These are phyloP conservation scores for Drosophila putrida DNA, from an alignment of 2,888 invertebrate genomes.

Conservation along the genomic window DNA sequence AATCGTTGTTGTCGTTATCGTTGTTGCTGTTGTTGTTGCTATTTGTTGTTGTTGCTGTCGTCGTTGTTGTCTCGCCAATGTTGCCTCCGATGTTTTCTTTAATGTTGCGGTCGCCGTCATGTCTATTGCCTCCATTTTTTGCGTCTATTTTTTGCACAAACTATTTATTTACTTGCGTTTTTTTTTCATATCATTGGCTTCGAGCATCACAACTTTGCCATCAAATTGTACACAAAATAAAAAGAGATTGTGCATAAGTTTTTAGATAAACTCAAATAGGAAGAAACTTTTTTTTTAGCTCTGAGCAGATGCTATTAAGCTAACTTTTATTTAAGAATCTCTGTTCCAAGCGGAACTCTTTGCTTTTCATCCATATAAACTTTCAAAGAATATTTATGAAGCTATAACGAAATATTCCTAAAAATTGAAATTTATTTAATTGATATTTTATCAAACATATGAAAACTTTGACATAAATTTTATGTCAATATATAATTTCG, in stretches of 20 bases:
- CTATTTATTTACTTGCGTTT: slow-evolving; percentile 48
- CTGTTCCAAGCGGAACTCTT: too few species aligned
- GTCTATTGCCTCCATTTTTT: slow-evolving; percentile 52
- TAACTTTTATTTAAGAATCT: too few species aligned
- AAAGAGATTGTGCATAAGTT: neutral
- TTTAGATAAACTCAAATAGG: neutral
- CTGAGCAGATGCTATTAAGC: neutral
- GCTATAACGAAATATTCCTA: too few species aligned
- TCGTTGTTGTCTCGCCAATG: slow-evolving; percentile 36
- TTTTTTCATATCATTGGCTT: slow-evolving; percentile 9
- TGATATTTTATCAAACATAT: too few species aligned
- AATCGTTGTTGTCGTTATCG: slow-evolving; percentile 30
- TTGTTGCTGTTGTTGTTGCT: slow-evolving; percentile 4
- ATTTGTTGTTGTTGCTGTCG: slow-evolving; percentile 18
- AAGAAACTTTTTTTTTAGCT: neutral
- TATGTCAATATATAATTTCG: too few species aligned
- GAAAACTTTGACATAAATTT: too few species aligned
- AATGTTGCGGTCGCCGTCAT: slow-evolving; percentile 58
- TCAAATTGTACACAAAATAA: neutral
- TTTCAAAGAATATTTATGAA: too few species aligned
- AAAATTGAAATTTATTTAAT: too few species aligned
- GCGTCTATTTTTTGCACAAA: slow-evolving; percentile 41
- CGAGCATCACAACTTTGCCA: slow-evolving; percentile 6
- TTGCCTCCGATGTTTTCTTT: slow-evolving; percentile 46
- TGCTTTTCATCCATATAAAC: too few species aligned